Evolutionary conservation across 1,140 invertebrate species (phyloP).

Genomic region (Oreohelix idahoensis): DNA sequence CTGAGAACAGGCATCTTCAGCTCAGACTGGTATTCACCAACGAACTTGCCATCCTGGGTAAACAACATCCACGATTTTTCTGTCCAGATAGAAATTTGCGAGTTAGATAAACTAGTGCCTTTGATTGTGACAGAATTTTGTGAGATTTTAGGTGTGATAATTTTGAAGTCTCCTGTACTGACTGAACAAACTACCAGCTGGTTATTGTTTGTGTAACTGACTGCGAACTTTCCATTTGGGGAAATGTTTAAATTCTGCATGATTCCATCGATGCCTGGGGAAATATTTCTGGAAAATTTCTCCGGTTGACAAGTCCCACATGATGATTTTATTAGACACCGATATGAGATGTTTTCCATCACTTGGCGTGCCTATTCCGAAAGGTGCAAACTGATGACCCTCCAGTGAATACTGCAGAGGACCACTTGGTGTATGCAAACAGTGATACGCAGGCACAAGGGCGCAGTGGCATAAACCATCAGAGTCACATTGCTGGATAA

Average conservation of each 20-base stretch:
- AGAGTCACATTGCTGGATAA: constrained; percentile 90
- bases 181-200: constrained; percentile 76
- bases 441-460: constrained; percentile 94
- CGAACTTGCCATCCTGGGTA: constrained; percentile 57
- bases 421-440: constrained; percentile 95
- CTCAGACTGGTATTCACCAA: constrained; percentile 53
- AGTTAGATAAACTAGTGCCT: constrained; percentile 61
- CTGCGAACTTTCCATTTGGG: constrained; percentile 94
- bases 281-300: constrained; percentile 77
- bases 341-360: constrained; percentile 95
- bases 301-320: constrained; percentile 86
- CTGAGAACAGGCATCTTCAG: constrained; percentile 62
- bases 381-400: constrained; percentile 96
- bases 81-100: constrained; percentile 66
- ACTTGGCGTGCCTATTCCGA: constrained; percentile 91
- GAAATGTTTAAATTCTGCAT: constrained; percentile 95
- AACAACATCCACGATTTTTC: constrained; percentile 64
- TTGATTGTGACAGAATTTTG: constrained; percentile 62
- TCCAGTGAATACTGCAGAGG: constrained; percentile 97
- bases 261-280: constrained; percentile 91
- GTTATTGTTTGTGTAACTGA: constrained; percentile 97
- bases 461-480: constrained; percentile 89
- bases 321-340: constrained; percentile 96
- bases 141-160: constrained; percentile 86
- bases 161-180: constrained; percentile 78